Conservation (phyloP, 1,140 invertebrate genomes). For the Formica selysi region DNA sequence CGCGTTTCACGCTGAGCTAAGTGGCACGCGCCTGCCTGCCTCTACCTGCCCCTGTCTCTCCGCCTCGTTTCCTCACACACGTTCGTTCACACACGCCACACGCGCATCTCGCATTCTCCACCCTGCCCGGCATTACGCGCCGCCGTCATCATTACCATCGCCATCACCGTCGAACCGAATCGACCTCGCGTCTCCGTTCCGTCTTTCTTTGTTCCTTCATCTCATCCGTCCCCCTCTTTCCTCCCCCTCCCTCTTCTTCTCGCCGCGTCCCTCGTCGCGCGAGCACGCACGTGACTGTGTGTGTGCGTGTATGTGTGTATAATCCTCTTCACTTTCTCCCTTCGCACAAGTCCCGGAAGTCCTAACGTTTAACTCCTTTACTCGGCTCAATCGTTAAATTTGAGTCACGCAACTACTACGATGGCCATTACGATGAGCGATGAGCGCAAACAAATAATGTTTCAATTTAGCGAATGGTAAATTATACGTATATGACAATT, state of each 20-base stretch:
- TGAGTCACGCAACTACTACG: background rate
- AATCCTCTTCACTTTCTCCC: constrained; percentile 56
- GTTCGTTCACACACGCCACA: background rate
- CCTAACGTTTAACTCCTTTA: constrained; percentile 27
- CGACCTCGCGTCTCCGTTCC: constrained; percentile 48
- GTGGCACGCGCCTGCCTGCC: constrained; percentile 86
- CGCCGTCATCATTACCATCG: background rate
- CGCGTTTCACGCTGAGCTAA: constrained; percentile 85
- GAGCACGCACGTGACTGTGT: background rate
- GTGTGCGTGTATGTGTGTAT: background rate
- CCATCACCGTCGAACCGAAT: constrained; percentile 34
- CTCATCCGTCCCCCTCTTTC: constrained; percentile 45
- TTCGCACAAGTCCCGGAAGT: constrained; percentile 44
- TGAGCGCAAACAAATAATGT: background rate
- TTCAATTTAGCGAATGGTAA: background rate
- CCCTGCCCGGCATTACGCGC: constrained; percentile 19
- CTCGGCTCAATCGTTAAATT: background rate
- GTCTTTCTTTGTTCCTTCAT: constrained; percentile 15
- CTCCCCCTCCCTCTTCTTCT: constrained; percentile 22
- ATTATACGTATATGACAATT: background rate
- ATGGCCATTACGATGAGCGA: background rate
- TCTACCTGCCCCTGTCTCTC: constrained; percentile 48
- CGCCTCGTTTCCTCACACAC: constrained; percentile 17
- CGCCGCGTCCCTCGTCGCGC: background rate
- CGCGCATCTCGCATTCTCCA: background rate